Evolutionary conservation across 1,140 invertebrate species (phyloP).

Genomic region (Procambarus clarkii): DNA sequence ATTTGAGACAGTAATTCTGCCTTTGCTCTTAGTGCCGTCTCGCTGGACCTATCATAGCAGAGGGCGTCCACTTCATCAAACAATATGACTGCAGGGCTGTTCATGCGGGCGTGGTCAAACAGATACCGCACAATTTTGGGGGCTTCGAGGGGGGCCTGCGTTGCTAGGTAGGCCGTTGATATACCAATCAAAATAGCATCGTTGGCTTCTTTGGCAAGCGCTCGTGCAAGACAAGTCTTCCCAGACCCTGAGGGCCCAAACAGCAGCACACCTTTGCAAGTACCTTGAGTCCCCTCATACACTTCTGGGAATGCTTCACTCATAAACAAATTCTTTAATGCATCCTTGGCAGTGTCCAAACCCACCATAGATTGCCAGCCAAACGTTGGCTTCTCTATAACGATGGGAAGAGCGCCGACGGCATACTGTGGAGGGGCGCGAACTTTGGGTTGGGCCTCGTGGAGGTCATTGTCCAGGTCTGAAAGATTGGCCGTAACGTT

Average conservation of each 20-base stretch:
- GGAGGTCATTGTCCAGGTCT: conserved; percentile 65
- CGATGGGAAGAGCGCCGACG: conserved; percentile 61
- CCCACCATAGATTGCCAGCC: conserved; percentile 71
- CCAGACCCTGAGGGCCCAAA: conserved; percentile 71
- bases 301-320: conserved; percentile 68
- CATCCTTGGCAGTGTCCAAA: conserved; percentile 70
- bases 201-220: conserved; percentile 67
- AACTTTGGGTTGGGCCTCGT: conserved; percentile 48
- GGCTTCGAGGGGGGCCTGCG: conserved; percentile 60
- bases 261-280: conserved; percentile 67
- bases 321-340: conserved; percentile 67
- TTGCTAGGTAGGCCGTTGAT: conserved; percentile 56
- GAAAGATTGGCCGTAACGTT: conserved; percentile 67
- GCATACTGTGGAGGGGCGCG: conserved; percentile 47
- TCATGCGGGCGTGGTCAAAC: conserved; percentile 65
- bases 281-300: conserved; percentile 70
- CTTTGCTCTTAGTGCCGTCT: conserved; percentile 69
- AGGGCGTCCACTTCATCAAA: conserved; percentile 70
- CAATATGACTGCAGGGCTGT: conserved; percentile 68
- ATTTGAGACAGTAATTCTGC: conserved; percentile 71
- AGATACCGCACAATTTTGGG: conserved; percentile 68
- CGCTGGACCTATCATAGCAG: conserved; percentile 52
- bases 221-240: conserved; percentile 70
- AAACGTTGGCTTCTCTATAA: conserved; percentile 70
- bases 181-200: conserved; percentile 64